Evolutionary conservation across 2,797 vertebrate species (phyloP), one percentile per base, ranked within the genome.

Genomic region (Aphelocoma californica): DNA sequence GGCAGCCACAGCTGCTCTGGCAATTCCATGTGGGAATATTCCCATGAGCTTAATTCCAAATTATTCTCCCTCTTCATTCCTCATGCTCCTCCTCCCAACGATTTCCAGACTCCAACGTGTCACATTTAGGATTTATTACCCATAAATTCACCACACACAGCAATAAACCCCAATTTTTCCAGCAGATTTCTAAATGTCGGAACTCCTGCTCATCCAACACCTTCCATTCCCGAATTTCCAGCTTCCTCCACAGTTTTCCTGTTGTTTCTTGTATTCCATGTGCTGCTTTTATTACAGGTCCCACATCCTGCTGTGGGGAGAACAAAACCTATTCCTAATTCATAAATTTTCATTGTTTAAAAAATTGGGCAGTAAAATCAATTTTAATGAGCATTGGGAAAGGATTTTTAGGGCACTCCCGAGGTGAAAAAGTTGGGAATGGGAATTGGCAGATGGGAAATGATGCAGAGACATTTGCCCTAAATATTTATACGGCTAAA

Each of bases 401-500:
- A 80, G 60, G 72, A 7, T 88, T 95, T 88, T 62, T 91, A 56
- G 78, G 57, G 23, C 18, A 38, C 38, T 95, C 45, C 3, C 4
- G 67, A 81, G 83, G 42, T 71, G 81, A 31, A 57, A 72, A 95
- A 69, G 10, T 48, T 62, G n/a, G 67, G 47, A 95, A 73, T 25
- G 44, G 75, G 89, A 93, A 25, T 16, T 23, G 9, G 56, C 79
- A 95, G 97, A 80, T 21, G 91, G 28, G 89, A 74, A 92, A 62
- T 4, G 26, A 90, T 31, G 38, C 6, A 3, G 47, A 92, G 20
- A 71, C 9, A 36, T 92, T 94, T 86, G 85, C 88, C 67, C 78
- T 69, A 57, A 96, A 92, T 94, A 91, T 92, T 94, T 92, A 45
- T 47, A 34, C 25, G 93, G 81, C 72, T 77, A 90, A 95, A 92